A percentile compares a stretch with the other conserved stretches of the same genome.
Evolutionary conservation across 2,113 vertebrate genomes (phyloP).

Genomic region (Saccopteryx leptura): DNA sequence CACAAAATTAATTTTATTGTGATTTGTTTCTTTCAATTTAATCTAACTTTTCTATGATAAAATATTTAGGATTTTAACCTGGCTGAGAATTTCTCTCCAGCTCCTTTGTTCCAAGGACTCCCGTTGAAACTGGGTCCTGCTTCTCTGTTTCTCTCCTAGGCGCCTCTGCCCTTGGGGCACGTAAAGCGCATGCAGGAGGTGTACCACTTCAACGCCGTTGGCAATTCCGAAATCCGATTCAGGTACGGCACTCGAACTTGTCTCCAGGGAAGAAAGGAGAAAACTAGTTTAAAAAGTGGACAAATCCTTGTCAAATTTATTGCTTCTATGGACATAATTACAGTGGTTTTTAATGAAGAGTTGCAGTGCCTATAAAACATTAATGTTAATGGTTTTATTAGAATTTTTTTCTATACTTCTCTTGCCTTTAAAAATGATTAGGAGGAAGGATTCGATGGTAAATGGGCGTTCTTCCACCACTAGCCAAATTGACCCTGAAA

Average conservation of each 20-base stretch:
- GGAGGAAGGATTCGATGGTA: not conserved
- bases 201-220: constrained; percentile 92
- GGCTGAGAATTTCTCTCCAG: constrained; percentile 72
- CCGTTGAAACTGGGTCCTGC: constrained; percentile 69
- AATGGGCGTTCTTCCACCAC: constrained; percentile 36
- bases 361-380: not conserved
- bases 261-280: constrained; percentile 79
- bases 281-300: constrained; percentile 7
- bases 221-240: constrained; percentile 97
- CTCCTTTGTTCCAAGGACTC: constrained; percentile 80
- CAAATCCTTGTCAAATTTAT: not conserved
- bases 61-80: constrained; percentile 64
- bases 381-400: constrained; percentile 21
- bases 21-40: constrained; percentile 53
- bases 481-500: not conserved
- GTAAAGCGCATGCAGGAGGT: constrained; percentile 96
- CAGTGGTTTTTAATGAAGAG: not conserved
- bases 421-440: constrained; percentile 34
- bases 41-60: constrained; percentile 42
- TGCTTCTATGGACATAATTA: not conserved
- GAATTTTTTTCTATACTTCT: not conserved
- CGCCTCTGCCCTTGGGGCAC: constrained; percentile 92
- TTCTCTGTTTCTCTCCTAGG: constrained; percentile 87
- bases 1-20: not conserved
- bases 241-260: constrained; percentile 89